Evolutionary conservation across 2,113 vertebrate genomes (phyloP), one percentile per base, ranked within the genome.

Genomic region (Caranx ignobilis): DNA sequence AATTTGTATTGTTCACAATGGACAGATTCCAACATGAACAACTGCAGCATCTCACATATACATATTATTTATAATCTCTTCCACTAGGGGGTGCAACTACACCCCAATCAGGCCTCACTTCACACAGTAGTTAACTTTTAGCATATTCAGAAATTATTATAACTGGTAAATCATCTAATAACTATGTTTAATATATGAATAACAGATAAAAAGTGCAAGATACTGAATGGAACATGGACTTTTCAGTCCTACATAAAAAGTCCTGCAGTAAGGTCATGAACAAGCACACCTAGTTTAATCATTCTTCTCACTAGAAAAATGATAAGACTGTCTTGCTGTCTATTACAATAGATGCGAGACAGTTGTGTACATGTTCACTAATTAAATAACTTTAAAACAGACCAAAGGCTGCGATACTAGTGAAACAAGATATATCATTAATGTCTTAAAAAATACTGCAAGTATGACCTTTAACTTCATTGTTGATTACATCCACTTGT

Each of bases 51-150:
- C 16, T 73, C 7, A 18, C 8, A 13, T 11, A 26, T 59, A 26
- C 43, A 21, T 73, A 71, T 62, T 57, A 45, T 87, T 75, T 55
- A 15, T 21, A 0, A 41, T 8, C 5, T 48, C 37, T 2, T 10
- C 79, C 91, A 90, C 89, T 75, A 94, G 93, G 78, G 84, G 91
- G 83, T 8, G 82, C n/a, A 59, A 50, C 43, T 77, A 43, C 1
- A 41, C 68, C 10, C 47, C 9, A 63, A 54, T 39, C 60, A 63
- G 37, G 47, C 11, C 39, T 43, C 47, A 68, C 18, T 56, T 66
- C 0, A 59, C 7, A 57, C 2, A 39, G 7, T 54, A 55, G 13
- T 26, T 26, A 26, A 26, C 50, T 41, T 69, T 39, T 3, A 67
- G 31, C 41, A 11, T 3, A 18, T n/a, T 26, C 31, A 1, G 21